Percentiles rank a stretch among this genome's conserved stretches.
These are phyloP conservation scores for Rhorus exstirpatorius DNA, from an alignment of 2,888 invertebrate species.

Conservation along the genomic window DNA sequence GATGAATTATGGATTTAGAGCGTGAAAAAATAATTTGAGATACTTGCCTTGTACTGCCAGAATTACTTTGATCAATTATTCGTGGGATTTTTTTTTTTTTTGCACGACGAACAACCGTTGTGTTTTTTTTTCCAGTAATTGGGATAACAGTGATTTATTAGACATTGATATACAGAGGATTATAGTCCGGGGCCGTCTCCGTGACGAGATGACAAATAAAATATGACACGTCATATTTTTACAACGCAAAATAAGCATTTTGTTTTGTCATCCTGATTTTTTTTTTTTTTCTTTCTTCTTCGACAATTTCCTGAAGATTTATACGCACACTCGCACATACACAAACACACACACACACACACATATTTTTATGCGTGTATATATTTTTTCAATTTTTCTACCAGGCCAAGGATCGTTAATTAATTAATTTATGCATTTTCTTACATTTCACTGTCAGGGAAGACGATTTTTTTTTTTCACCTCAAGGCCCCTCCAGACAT, in stretches of 20 bases:
- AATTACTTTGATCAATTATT: not conserved
- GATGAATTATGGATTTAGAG: not conserved
- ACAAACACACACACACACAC: too few relatives aligned
- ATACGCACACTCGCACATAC: too few relatives aligned
- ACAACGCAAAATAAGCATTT: constrained; percentile 78
- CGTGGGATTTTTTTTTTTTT: not conserved
- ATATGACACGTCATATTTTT: constrained; percentile 77
- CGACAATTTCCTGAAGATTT: too few relatives aligned
- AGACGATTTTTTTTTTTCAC: constrained; percentile 33
- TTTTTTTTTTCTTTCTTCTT: too few relatives aligned
- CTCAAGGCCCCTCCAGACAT: constrained; percentile 18
- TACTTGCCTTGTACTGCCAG: too few relatives aligned
- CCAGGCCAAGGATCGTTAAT: constrained; percentile 11
- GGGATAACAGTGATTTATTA: constrained; percentile 84
- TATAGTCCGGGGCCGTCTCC: constrained; percentile 80
- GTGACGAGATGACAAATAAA: constrained; percentile 75
- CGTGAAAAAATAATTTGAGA: not conserved
- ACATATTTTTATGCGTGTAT: too few relatives aligned
- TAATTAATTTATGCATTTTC: constrained; percentile 2
- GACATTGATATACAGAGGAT: constrained; percentile 86
- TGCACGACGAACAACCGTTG: not conserved
- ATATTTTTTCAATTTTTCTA: constrained; percentile 49
- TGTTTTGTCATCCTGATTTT: too few relatives aligned
- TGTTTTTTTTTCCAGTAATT: constrained; percentile 41
- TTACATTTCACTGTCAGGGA: not conserved